Base-by-base conservation (phyloP, 2,888 invertebrate genomes). In the Oscheius onirici region DNA sequence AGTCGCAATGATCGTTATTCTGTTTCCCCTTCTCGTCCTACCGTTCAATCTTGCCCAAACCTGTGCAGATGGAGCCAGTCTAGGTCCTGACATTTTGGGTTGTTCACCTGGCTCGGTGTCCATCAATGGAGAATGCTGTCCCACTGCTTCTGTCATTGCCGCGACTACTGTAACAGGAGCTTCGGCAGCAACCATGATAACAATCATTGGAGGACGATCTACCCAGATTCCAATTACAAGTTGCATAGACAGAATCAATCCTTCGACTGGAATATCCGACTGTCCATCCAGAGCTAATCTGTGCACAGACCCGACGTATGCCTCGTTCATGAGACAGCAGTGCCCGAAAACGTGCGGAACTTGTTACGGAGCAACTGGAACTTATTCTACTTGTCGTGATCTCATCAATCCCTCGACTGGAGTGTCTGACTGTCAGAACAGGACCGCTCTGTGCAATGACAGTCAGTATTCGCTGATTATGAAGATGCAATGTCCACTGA, bases 401-500 rank as follows among this genome's bases (percentile, higher is more conserved):
- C 17, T 10, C 2, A 22, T 49, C 17, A 15, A 49, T 22, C 15
- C 15, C n/a, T 20, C 20, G 6, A 49, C 49, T 17, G 49, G 49
- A 3, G 49, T 11, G 2, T 58, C 58, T 15, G 55, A 55, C 55
- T 55, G 55, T 55, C 55, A 40, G 10, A 17, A 41, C 10, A 2
- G 11, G 17, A 20, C 41, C 20, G n/a, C n/a, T 22, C 41, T 58
- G 13, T 58, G 58, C 13, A 58, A 13, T 17, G 41, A 58, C 41
- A 13, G n/a, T 17, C 20, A n/a, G 11, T 63, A 63, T 17, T 17
- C 46, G 1, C 15, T 26, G 17, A 17, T 63, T 2, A 63, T 63
- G 63, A 41, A 26, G 15, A 49, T 26, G 3, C 63, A 63, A 22
- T 63, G 63, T 20, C 63, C 63, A 11, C n/a, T 26, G 8, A 63